These are phyloP conservation scores for Augiades crinisus DNA, from an alignment of 2,888 invertebrate genomes.

Conservation along the genomic window DNA sequence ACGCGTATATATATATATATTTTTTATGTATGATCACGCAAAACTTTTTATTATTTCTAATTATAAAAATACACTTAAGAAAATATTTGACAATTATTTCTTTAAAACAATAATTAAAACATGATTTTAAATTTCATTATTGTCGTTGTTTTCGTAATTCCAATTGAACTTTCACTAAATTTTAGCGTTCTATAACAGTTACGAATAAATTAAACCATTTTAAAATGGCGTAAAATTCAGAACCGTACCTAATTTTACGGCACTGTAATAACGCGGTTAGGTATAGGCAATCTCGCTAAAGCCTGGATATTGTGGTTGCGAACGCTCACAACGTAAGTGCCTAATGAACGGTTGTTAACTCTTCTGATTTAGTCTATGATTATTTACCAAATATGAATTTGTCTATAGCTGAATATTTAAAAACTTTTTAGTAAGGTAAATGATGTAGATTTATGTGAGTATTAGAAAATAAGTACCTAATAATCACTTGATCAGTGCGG, in stretches of 20 bases:
- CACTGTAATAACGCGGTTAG: conserved; percentile 15
- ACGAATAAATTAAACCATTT: conserved; percentile 19
- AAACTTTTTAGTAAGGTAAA: no score
- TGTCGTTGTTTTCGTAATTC: neutral
- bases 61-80: no score
- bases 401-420: neutral
- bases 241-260: conserved; percentile 5
- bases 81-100: no score
- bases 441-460: no score
- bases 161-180: conserved; percentile 3
- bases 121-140: no score
- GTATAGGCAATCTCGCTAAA: neutral
- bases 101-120: no score
- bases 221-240: conserved; percentile 13
- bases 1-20: no score
- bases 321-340: conserved; percentile 1
- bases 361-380: neutral
- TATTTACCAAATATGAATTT: neutral
- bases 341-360: neutral
- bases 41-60: no score
- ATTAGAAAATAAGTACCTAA: no score
- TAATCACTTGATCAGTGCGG: no score
- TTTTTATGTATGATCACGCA: no score
- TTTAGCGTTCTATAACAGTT: conserved; percentile 15
- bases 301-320: conserved; percentile 9